Conservation (phyloP, 2,113 vertebrate genomes). For the Mus pahari region DNA sequence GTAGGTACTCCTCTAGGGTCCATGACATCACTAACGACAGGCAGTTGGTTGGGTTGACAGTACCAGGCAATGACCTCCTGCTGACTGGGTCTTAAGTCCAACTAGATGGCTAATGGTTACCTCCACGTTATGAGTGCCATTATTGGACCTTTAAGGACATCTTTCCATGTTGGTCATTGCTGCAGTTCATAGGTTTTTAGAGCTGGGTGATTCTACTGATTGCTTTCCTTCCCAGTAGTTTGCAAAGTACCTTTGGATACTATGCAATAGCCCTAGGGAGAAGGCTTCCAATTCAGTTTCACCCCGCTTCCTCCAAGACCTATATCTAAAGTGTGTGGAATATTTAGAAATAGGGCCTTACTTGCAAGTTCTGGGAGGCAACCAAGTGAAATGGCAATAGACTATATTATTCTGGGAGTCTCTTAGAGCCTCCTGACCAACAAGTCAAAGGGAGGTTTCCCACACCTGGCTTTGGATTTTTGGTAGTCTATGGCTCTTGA, state of each 20-base stretch:
- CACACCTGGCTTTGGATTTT: background rate
- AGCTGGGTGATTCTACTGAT: background rate
- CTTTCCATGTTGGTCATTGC: background rate
- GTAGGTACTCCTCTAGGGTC: background rate
- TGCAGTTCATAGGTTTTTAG: background rate
- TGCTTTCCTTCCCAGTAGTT: background rate
- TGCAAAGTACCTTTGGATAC: background rate
- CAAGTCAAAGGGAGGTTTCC: background rate
- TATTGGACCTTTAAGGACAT: background rate
- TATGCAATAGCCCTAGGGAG: background rate
- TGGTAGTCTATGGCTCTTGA: background rate
- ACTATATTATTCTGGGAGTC: background rate
- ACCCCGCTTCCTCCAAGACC: background rate
- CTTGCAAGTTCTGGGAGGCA: background rate
- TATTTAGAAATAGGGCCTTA: background rate
- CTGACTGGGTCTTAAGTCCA: background rate
- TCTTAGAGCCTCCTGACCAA: background rate
- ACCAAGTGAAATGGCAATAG: background rate
- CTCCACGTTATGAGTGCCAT: background rate
- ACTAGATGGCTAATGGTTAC: background rate
- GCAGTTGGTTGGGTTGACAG: background rate
- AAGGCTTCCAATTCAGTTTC: background rate
- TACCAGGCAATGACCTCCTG: background rate
- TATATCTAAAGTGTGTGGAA: background rate
- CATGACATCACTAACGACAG: background rate